These are phyloP conservation scores for Ditylenchus weischeri DNA, from an alignment of 2,888 invertebrate species.

Conservation along the genomic window DNA sequence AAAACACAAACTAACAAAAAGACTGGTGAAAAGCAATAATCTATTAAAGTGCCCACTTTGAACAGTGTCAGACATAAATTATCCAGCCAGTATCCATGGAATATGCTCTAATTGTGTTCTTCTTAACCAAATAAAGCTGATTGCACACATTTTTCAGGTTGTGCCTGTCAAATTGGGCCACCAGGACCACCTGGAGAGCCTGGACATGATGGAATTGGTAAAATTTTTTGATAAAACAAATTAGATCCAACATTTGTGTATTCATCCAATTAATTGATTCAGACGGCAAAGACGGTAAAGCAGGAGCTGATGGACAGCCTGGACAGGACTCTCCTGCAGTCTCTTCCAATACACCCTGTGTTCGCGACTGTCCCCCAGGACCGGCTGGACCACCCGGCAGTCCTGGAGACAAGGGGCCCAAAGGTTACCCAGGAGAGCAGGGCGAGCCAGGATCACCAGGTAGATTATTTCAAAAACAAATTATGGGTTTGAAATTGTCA, in stretches of 20 bases:
- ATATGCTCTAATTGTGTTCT: not conserved
- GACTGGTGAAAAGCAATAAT: too few relatives aligned
- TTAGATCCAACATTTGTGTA: not conserved
- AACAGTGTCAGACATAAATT: too few relatives aligned
- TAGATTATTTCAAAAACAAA: not conserved
- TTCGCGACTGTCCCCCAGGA: slow-evolving; percentile 51
- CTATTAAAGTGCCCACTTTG: too few relatives aligned
- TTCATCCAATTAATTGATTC: not conserved
- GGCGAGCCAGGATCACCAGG: slow-evolving; percentile 52
- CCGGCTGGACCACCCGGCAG: slow-evolving; percentile 49
- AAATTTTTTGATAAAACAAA: not conserved
- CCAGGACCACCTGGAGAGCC: slow-evolving; percentile 41
- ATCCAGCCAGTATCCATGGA: not conserved
- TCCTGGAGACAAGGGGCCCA: slow-evolving; percentile 54
- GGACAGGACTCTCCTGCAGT: slow-evolving; percentile 40
- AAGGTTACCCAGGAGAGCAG: slow-evolving; percentile 54
- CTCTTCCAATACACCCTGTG: slow-evolving; percentile 35
- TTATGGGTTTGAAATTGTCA: slow-evolving; percentile 19
- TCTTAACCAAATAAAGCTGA: too few relatives aligned
- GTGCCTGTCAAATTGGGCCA: slow-evolving; percentile 40
- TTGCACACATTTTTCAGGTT: slow-evolving; percentile 15
- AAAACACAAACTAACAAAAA: too few relatives aligned
- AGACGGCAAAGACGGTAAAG: slow-evolving; percentile 32
- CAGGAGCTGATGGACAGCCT: slow-evolving; percentile 35
- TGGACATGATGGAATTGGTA: slow-evolving; percentile 32